Percentiles rank a stretch among this genome's conserved stretches.
Evolutionary conservation across 2,113 vertebrate genomes (phyloP).

Genomic region (Hemiprocne comata): DNA sequence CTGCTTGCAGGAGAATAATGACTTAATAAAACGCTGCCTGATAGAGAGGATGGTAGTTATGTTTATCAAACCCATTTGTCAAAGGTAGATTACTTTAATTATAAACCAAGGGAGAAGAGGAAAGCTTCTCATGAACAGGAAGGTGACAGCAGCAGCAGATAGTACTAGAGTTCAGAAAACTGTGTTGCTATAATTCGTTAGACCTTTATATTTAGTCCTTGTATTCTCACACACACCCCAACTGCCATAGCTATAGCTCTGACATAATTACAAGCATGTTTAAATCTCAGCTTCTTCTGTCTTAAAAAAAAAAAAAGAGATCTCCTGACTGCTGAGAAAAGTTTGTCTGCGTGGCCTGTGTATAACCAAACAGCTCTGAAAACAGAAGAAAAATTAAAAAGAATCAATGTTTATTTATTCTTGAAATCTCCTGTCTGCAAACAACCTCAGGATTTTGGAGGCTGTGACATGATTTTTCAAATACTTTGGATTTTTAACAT

Average conservation of each 20-base stretch:
- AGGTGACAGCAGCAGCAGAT: background rate
- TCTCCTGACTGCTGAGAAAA: background rate
- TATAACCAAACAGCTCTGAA: background rate
- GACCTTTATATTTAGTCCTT: background rate
- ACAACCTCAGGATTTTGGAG: background rate
- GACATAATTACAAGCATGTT: background rate
- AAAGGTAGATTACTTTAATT: background rate
- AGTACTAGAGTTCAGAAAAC: background rate
- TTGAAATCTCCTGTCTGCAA: background rate
- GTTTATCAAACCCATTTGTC: background rate
- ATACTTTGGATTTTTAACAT: background rate
- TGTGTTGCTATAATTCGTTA: background rate
- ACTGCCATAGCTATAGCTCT: background rate
- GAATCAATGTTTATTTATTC: background rate
- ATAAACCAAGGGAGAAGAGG: background rate
- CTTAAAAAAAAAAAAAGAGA: background rate
- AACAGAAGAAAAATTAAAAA: background rate
- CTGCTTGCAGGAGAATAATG: background rate
- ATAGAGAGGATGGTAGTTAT: background rate
- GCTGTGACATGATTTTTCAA: background rate
- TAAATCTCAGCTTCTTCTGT: background rate
- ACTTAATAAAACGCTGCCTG: background rate
- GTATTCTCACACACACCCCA: background rate
- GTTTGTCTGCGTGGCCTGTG: background rate
- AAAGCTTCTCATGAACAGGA: background rate